phyloP scores from a whole-genome alignment of 2,797 vertebrate species.

The Melanogrammus aeglefinus region DNA sequence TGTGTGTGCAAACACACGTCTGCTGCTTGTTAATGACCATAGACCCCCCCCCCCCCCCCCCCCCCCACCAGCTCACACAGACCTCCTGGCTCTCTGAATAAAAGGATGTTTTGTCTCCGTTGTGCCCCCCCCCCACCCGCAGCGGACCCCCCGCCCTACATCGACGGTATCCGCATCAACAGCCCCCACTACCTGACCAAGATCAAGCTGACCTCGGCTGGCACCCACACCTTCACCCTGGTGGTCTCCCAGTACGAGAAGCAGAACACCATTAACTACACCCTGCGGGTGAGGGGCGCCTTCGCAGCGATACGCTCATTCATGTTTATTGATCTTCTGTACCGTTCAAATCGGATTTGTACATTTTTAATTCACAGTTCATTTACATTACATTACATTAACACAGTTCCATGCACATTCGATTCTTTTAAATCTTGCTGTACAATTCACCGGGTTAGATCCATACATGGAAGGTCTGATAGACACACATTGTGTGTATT shows the following conservation, averaged over 20 bases:
- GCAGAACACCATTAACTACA: slow-evolving; percentile 99
- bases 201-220: slow-evolving; percentile 86
- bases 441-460: neutral
- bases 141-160: slow-evolving; percentile 93
- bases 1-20: neutral
- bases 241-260: slow-evolving; percentile 99
- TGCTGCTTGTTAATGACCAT: neutral
- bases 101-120: neutral
- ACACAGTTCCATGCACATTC: neutral
- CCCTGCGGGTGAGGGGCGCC: slow-evolving; percentile 81
- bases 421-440: neutral
- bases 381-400: no score
- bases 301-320: neutral
- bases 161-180: slow-evolving; percentile 97
- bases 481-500: neutral
- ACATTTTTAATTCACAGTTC: neutral
- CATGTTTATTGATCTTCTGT: no score
- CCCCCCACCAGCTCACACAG: neutral
- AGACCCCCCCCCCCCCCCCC: neutral
- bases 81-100: neutral
- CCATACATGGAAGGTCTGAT: neutral
- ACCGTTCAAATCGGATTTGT: no score
- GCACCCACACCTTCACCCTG: slow-evolving; percentile 88
- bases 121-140: slow-evolving; percentile 15
- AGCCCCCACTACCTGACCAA: slow-evolving; percentile 98